Base-by-base conservation (phyloP, 2,797 vertebrate species). In the Clarias laeviceps region DNA sequence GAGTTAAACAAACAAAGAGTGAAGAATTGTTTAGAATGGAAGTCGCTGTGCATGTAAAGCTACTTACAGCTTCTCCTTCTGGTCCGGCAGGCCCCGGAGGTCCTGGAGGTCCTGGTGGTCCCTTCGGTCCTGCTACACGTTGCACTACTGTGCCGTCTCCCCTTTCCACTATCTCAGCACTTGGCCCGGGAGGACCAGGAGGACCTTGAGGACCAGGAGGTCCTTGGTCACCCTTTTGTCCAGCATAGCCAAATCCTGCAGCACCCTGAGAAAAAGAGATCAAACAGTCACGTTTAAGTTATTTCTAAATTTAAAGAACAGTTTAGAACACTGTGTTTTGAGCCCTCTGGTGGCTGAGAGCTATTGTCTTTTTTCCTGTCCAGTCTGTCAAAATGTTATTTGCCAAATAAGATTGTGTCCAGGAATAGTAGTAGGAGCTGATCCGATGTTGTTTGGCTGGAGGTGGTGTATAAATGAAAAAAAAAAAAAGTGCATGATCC, bases 51-150 rank as follows among this genome's bases (percentile, higher is more conserved):
- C 5, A 6, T 73, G 6, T 70, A 29, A 17, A 79, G 24, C 22
- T 85, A 93, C 97, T 97, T 82, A 98, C 97, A 0, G 96, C 95
- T 86, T 98, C 96, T 40, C 98, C 97, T 0, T 98, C 96, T 61
- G 90, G 4, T 0, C 97, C 97, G 0, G 94, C 86, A 34, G 93
- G 89, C 0, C 98, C 98, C 0, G 95, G 88, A 0, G 80, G 89
- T 17, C 96, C 97, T 0, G 84, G 89, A 4, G 94, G 91, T 24
- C 96, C 96, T 0, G 93, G 88, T 70, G 96, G 94, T 77, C 95
- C 95, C 76, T 83, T 92, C 0, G 94, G 94, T 65, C 96, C 97
- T 0, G 94, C 84, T 4, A 93, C 74, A 34, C 91, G 93, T 9
- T 95, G 93, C 37, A 94, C 84, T 14, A 87, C 83, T 0, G 90